phyloP scores from a whole-genome alignment of 1,140 invertebrate species.

The Archegozetes longisetosus region DNA sequence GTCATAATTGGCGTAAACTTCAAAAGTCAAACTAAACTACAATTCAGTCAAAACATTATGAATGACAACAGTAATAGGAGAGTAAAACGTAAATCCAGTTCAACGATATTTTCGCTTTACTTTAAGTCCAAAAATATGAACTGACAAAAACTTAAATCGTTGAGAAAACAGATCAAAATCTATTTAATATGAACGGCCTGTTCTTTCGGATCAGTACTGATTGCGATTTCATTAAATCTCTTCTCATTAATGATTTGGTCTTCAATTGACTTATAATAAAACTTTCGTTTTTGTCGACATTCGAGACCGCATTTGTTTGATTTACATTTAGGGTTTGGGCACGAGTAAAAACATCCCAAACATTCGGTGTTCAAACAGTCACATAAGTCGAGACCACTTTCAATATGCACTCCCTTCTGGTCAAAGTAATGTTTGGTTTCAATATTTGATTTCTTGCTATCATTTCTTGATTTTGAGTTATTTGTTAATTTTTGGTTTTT shows the following conservation, averaged over 20 bases:
- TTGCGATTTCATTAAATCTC: neutral
- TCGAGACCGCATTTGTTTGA: neutral
- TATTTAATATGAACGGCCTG: neutral
- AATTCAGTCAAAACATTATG: no score
- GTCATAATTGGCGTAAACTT: no score
- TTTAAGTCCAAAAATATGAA: no score
- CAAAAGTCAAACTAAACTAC: no score
- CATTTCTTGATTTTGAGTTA: no score
- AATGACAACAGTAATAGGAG: no score
- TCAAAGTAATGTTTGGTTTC: neutral
- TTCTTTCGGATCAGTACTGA: neutral
- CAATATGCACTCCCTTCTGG: neutral
- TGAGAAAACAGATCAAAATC: no score
- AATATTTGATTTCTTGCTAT: no score
- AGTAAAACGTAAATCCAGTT: no score
- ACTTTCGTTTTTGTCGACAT: neutral
- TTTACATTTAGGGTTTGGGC: neutral
- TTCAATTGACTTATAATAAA: neutral
- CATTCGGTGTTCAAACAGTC: neutral
- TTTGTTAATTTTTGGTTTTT: no score
- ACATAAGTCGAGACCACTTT: neutral
- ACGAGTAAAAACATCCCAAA: neutral
- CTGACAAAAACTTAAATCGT: no score
- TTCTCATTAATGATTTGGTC: neutral
- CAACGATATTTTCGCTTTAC: no score